These are phyloP conservation scores for Syrista parreyssii DNA, from an alignment of 2,888 invertebrate species.

Conservation along the genomic window DNA sequence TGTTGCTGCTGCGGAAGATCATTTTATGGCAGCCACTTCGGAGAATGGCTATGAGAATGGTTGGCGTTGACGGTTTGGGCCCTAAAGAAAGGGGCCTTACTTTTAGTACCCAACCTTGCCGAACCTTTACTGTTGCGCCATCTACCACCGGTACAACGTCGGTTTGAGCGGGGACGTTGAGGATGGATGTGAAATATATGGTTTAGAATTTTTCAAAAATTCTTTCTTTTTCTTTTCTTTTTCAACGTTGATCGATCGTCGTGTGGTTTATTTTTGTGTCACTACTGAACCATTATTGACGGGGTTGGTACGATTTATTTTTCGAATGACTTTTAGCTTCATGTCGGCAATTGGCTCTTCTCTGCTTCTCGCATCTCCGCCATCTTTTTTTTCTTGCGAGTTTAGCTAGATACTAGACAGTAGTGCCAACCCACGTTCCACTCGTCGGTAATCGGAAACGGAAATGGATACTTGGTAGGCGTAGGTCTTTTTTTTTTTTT, in stretches of 20 bases:
- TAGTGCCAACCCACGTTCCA: neutral
- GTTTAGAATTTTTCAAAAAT: neutral
- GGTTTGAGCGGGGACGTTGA: neutral
- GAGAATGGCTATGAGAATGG: neutral
- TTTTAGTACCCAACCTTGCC: neutral
- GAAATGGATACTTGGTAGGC: neutral
- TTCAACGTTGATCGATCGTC: neutral
- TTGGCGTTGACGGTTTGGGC: neutral
- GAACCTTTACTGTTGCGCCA: neutral
- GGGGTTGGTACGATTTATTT: neutral
- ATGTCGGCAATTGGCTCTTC: too few species aligned
- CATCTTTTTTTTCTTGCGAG: neutral
- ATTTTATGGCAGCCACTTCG: neutral
- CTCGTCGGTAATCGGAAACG: neutral
- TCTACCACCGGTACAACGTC: neutral
- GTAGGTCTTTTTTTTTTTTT: neutral
- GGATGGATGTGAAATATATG: neutral
- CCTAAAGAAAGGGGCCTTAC: neutral
- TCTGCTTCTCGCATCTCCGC: too few species aligned
- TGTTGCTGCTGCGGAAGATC: conserved; percentile 25
- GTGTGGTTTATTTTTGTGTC: too few species aligned
- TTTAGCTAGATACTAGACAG: too few species aligned
- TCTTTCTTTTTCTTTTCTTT: neutral
- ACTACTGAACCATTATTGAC: too few species aligned
- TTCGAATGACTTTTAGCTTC: too few species aligned